Percentiles rank a stretch among this genome's conserved stretches.
These are phyloP conservation scores for Pollachius pollachius DNA, from an alignment of 2,113 vertebrate species.

Conservation along the genomic window DNA sequence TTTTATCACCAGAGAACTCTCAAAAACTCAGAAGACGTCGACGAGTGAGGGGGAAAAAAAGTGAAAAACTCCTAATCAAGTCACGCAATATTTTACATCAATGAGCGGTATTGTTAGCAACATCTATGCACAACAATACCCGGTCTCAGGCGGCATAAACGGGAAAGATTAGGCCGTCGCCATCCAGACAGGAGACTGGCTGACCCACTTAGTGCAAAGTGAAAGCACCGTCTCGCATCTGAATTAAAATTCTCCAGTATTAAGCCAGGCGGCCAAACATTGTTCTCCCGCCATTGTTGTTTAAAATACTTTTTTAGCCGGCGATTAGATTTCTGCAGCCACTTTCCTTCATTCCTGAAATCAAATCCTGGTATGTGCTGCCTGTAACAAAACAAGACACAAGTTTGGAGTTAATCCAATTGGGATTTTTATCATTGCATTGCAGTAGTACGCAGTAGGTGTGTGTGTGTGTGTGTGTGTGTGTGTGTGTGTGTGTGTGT, in stretches of 20 bases:
- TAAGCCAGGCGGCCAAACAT: conserved; percentile 36
- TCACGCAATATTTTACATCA: background rate
- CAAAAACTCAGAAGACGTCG: no score
- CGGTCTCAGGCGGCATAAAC: conserved; percentile 30
- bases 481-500: no score
- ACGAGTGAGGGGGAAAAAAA: no score
- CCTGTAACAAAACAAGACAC: conserved; percentile 40
- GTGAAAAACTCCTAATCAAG: background rate
- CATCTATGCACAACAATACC: conserved; percentile 15
- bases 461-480: no score
- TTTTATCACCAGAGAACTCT: no score
- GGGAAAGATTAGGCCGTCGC: conserved; percentile 8
- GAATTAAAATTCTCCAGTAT: conserved; percentile 26
- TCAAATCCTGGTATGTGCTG: conserved; percentile 57
- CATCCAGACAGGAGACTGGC: conserved; percentile 13
- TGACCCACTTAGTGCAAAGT: conserved; percentile 9
- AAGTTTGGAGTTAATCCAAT: conserved; percentile 37
- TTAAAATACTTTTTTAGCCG: conserved; percentile 41
- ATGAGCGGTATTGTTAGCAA: conserved; percentile 13
- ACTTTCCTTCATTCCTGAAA: conserved; percentile 48
- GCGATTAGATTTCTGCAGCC: conserved; percentile 64
- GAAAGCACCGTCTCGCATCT: conserved; percentile 18
- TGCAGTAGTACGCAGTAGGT: conserved; percentile 23
- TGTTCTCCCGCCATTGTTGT: conserved; percentile 44
- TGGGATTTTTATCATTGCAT: conserved; percentile 50